A percentile compares a stretch with the other conserved stretches of the same genome.
phyloP scores from a whole-genome alignment of 2,888 invertebrate genomes.

The Melinaea marsaeus region DNA sequence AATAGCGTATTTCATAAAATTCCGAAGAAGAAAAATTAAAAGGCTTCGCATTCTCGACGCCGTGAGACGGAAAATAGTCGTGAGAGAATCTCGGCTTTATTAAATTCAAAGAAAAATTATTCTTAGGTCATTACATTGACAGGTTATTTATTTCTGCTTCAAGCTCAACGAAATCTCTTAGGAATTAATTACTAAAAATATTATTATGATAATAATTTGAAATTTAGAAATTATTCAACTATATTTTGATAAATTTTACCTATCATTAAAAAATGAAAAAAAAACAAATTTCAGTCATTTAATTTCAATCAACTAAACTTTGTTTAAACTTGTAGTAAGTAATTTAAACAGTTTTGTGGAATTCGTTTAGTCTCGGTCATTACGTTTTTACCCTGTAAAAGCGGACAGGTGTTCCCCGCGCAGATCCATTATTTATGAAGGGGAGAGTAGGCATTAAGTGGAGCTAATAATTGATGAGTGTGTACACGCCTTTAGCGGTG shows the following conservation, averaged over 20 bases:
- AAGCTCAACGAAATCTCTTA: neutral
- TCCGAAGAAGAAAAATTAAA: constrained; percentile 29
- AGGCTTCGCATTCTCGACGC: constrained; percentile 26
- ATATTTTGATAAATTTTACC: no score
- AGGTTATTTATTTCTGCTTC: constrained; percentile 10
- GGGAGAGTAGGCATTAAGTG: constrained; percentile 24
- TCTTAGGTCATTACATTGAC: constrained; percentile 22
- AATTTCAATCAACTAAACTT: neutral
- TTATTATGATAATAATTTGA: no score
- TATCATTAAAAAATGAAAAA: no score
- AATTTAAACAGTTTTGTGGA: neutral
- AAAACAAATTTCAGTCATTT: no score
- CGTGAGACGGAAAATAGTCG: constrained; percentile 27
- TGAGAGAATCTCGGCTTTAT: constrained; percentile 30
- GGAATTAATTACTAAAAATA: neutral
- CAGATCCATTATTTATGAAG: constrained; percentile 22
- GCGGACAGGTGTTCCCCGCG: constrained; percentile 22
- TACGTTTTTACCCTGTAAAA: constrained; percentile 16
- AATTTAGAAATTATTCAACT: no score
- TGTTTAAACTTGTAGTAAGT: constrained; percentile 1
- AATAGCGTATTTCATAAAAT: constrained; percentile 29
- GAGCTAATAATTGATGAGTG: constrained; percentile 27
- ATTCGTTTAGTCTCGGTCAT: constrained; percentile 5
- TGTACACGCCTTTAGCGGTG: constrained; percentile 18
- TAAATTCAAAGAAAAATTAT: constrained; percentile 30